phyloP scores from a whole-genome alignment of 2,113 vertebrate species.

The Myiozetetes cayanensis region DNA sequence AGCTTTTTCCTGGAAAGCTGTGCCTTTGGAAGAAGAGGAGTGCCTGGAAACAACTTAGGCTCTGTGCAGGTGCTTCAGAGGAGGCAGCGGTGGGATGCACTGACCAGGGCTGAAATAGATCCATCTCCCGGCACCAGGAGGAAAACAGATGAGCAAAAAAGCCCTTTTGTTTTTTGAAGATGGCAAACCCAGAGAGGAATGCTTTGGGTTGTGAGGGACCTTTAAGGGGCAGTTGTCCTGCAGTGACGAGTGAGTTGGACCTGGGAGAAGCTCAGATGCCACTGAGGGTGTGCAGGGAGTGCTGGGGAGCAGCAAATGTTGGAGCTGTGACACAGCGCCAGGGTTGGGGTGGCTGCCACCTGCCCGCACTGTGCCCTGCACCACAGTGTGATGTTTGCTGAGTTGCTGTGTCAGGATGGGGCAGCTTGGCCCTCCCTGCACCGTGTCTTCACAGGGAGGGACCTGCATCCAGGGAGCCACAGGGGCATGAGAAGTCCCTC shows the following conservation, averaged over 20 bases:
- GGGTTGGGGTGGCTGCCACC: neutral
- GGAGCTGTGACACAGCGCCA: fast-evolving
- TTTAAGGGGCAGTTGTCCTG: neutral
- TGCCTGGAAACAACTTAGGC: fast-evolving
- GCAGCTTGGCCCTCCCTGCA: neutral
- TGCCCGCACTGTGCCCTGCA: fast-evolving
- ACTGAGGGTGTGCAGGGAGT: fast-evolving
- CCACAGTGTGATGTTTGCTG: neutral
- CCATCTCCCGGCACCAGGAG: neutral
- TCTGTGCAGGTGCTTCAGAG: neutral
- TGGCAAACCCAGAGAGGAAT: neutral
- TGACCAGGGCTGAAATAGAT: neutral
- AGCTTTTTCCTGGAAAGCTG: neutral
- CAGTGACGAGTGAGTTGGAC: neutral
- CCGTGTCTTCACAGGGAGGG: fast-evolving
- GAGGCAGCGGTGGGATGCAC: fast-evolving
- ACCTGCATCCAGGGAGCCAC: neutral
- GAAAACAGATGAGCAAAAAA: neutral
- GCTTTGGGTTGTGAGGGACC: neutral
- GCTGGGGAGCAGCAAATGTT: neutral
- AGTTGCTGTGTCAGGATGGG: neutral
- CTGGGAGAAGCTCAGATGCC: neutral
- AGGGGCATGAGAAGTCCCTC: neutral
- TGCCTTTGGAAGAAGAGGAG: neutral
- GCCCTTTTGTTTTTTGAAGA: neutral